Evolutionary conservation across 1,140 invertebrate genomes (phyloP), one percentile per base, ranked within the genome.

Genomic region (Zaprionus africanus): DNA sequence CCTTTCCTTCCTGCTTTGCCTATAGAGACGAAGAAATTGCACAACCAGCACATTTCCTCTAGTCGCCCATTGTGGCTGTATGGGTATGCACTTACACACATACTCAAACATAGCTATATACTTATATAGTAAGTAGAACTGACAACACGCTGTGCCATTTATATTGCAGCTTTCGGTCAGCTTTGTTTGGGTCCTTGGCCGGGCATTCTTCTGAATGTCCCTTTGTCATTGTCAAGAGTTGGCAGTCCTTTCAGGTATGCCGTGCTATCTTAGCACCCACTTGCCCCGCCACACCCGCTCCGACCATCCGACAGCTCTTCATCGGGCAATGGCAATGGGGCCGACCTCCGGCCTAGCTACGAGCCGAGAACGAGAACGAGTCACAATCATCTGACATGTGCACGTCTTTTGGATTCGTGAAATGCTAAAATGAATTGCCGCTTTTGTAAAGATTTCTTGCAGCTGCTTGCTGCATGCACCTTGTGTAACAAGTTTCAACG

Each of bases 381-480:
- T 61, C 78, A 66, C 59, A 76, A 70, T 71, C 71, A 76, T 68
- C 59, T 88, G 78, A 81, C 78, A 88, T 82, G 84, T 88, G 84
- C 81, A 88, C 84, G 84, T 87, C 81, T 75, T 67, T 63, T 63
- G 76, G 81, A 84, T 88, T 75, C 84, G 58, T 81, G 69, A 82
- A 87, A 87, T 87, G 78, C 75, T 88, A 76, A 87, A 87, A 87
- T 87, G 84, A 87, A 87, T 87, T 87, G 84, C 84, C 84, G 84
- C 84, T 88, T 87, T 87, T 87, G 84, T 79, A 78, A 83, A 88
- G 84, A 87, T 87, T 87, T 88, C 84, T 78, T 81, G 79, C 77
- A 87, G 60, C 61, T 75, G 82, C 82, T 71, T 64, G 63, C 67
- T 65, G 69, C 54, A 31, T 31, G 54, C 57, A 38, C 64, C 72